Percentiles rank a stretch among this genome's conserved stretches.
Evolutionary conservation across 2,888 invertebrate species (phyloP).

Genomic region (Andrena fulva): DNA sequence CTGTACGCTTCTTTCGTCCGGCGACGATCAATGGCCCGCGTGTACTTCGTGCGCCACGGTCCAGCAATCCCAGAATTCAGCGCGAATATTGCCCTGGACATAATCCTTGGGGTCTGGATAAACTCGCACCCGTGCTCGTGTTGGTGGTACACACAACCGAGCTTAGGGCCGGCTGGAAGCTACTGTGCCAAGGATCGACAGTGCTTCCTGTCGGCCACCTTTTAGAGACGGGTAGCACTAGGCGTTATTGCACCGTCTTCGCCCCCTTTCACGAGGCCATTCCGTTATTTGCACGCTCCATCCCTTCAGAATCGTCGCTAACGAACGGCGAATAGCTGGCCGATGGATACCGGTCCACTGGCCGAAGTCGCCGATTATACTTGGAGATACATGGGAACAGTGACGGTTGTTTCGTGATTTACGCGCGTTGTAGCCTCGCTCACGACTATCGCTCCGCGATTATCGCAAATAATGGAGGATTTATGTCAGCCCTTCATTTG

Average conservation of each 20-base stretch:
- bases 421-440: slow-evolving; percentile 57
- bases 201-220: slow-evolving; percentile 41
- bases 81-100: slow-evolving; percentile 58
- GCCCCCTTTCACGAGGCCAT: slow-evolving; percentile 11
- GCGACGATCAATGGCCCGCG: slow-evolving; percentile 57
- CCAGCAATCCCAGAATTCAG: slow-evolving; percentile 31
- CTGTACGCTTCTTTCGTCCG: slow-evolving; percentile 40
- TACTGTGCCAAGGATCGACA: slow-evolving; percentile 38
- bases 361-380: slow-evolving; percentile 62
- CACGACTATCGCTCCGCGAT: slow-evolving; percentile 63
- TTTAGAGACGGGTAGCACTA: slow-evolving; percentile 49
- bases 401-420: slow-evolving; percentile 63
- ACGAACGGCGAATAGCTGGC: slow-evolving; percentile 1
- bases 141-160: slow-evolving; percentile 17
- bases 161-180: slow-evolving; percentile 46
- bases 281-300: slow-evolving; percentile 9
- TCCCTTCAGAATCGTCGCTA: background rate
- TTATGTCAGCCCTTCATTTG: slow-evolving; percentile 65
- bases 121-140: slow-evolving; percentile 18
- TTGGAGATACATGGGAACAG: slow-evolving; percentile 40
- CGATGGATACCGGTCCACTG: background rate
- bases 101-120: slow-evolving; percentile 44
- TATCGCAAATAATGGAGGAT: slow-evolving; percentile 66
- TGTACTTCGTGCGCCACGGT: slow-evolving; percentile 19
- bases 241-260: slow-evolving; percentile 56